These are phyloP conservation scores for Salmo trutta DNA, from an alignment of 2,797 vertebrate genomes.

Conservation along the genomic window DNA sequence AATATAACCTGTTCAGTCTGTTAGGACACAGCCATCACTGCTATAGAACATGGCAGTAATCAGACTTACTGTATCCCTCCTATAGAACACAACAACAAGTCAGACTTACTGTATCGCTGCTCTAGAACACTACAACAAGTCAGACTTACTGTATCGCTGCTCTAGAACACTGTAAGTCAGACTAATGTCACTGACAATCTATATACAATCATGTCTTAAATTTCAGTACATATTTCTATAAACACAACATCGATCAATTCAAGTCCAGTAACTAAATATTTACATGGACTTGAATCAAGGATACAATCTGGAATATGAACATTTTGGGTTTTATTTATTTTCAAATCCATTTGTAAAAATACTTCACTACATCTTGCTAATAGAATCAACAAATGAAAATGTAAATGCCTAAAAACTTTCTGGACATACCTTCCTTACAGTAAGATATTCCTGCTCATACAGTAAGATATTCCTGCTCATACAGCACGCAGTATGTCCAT, in stretches of 20 bases:
- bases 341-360: neutral
- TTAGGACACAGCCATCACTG: neutral
- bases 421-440: neutral
- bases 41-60: neutral
- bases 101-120: neutral
- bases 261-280: conserved; percentile 1
- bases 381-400: neutral
- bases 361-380: neutral
- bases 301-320: neutral
- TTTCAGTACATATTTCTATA: no score
- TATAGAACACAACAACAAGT: neutral
- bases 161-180: no score
- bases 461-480: neutral
- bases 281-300: neutral
- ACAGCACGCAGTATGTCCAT: neutral
- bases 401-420: neutral
- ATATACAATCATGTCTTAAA: no score
- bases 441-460: neutral
- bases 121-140: neutral
- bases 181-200: no score
- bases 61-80: neutral
- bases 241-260: neutral
- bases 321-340: conserved; percentile 6
- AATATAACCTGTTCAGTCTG: neutral
- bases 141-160: neutral